Conservation (phyloP, 1,140 invertebrate species). For the Bombyx mandarina region DNA sequence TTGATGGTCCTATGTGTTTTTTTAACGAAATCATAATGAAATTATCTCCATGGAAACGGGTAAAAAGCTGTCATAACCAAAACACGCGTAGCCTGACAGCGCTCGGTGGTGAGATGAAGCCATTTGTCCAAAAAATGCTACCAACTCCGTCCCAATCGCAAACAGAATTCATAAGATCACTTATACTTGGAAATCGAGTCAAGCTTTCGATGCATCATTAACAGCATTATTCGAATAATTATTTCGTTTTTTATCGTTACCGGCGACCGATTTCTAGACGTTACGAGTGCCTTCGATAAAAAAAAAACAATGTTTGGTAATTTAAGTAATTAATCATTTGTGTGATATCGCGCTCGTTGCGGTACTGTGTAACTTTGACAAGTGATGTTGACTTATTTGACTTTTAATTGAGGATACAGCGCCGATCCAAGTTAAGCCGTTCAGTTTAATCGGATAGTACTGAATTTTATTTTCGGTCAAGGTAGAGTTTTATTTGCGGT, state of each 20-base stretch:
- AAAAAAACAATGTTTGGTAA: constrained; percentile 3
- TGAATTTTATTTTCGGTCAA: constrained; percentile 2
- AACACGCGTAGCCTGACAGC: constrained; percentile 24
- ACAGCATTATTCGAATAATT: constrained; percentile 58
- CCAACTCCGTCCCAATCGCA: constrained; percentile 41
- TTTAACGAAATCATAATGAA: constrained; percentile 13
- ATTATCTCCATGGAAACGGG: constrained; percentile 17
- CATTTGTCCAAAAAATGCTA: constrained; percentile 57
- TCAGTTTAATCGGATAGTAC: neutral
- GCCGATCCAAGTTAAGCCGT: too few species aligned
- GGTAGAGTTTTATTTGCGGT: constrained; percentile 49
- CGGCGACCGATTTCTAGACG: constrained; percentile 25
- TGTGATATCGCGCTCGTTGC: constrained; percentile 8
- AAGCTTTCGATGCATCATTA: constrained; percentile 53
- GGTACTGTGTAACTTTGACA: too few species aligned
- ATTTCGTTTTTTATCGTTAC: constrained; percentile 20
- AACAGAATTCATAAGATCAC: constrained; percentile 51
- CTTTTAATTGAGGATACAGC: too few species aligned
- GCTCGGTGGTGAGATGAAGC: constrained; percentile 43
- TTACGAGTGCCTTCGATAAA: constrained; percentile 1
- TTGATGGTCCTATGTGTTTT: constrained; percentile 16
- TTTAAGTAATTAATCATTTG: constrained; percentile 9
- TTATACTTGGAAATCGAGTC: constrained; percentile 62
- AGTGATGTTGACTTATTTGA: too few species aligned
- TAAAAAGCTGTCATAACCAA: constrained; percentile 42